Percentiles rank a stretch among this genome's conserved stretches.
Evolutionary conservation across 37 sponge, comb jelly and placozoan species (phyloP).

Genomic region (Diacarnus erythraeanus): DNA sequence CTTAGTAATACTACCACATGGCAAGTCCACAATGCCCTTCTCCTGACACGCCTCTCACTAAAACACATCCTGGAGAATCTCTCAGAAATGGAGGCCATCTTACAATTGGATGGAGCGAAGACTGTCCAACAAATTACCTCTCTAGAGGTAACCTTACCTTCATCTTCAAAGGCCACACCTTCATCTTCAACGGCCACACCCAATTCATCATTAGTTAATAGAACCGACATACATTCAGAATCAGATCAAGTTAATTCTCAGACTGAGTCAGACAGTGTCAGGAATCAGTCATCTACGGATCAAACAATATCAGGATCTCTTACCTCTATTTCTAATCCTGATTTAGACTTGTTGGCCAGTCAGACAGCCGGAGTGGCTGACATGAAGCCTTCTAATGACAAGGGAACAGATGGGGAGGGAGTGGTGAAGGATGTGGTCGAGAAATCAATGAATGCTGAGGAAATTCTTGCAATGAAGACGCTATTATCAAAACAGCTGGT

Average conservation of each 20-base stretch:
- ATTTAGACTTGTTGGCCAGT: slow-evolving; percentile 5
- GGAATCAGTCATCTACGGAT: neutral
- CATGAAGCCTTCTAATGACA: neutral
- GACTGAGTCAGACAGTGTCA: neutral
- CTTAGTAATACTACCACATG: slow-evolving; percentile 66
- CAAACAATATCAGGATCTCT: neutral
- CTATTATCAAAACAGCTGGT: slow-evolving; percentile 53
- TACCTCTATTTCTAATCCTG: neutral
- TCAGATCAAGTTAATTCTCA: neutral
- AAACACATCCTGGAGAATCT: slow-evolving; percentile 58
- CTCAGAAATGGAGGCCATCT: slow-evolving; percentile 50
- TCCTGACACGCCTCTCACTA: slow-evolving; percentile 34
- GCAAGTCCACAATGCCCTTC: slow-evolving; percentile 60
- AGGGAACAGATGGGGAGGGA: neutral
- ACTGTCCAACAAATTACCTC: slow-evolving; percentile 29
- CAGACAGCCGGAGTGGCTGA: slow-evolving; percentile 9
- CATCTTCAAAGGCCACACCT: neutral
- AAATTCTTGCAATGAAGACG: slow-evolving; percentile 9
- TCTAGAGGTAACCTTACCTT: neutral
- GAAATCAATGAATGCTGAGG: slow-evolving; percentile 17
- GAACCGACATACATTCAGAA: neutral
- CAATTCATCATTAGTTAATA: too few species aligned
- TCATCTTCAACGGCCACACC: neutral
- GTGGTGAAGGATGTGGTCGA: neutral
- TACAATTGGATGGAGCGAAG: slow-evolving; percentile 50